Evolutionary conservation across 2,113 vertebrate species (phyloP).

Genomic region (Pygoscelis adeliae): DNA sequence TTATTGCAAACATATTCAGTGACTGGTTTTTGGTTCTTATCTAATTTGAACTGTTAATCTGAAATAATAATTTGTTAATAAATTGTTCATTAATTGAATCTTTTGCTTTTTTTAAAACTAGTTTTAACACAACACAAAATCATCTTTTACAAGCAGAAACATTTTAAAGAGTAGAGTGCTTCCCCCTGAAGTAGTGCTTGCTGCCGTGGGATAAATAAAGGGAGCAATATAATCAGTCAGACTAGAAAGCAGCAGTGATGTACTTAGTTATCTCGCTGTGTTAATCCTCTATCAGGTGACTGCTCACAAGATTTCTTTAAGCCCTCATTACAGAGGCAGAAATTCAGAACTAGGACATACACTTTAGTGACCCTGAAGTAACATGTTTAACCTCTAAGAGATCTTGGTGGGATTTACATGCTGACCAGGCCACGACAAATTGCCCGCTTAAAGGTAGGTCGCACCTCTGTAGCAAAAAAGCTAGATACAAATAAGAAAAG

Average conservation of each 20-base stretch:
- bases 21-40: neutral
- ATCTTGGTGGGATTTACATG: neutral
- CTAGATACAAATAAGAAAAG: neutral
- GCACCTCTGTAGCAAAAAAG: neutral
- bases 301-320: slow-evolving; percentile 79
- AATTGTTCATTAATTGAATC: neutral
- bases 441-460: neutral
- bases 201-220: neutral
- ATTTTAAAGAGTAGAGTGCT: neutral
- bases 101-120: neutral
- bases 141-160: neutral
- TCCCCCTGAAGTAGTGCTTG: neutral
- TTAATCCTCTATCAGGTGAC: slow-evolving; percentile 84
- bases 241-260: neutral
- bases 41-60: neutral
- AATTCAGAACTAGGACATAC: slow-evolving; percentile 19
- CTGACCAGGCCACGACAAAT: neutral
- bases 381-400: neutral
- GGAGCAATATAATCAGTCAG: neutral
- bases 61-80: neutral
- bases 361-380: slow-evolving; percentile 59
- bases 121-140: neutral
- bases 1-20: neutral
- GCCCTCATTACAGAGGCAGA: slow-evolving; percentile 41
- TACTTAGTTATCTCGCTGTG: slow-evolving; percentile 33